Percentiles rank a stretch among this genome's conserved stretches.
phyloP scores from a whole-genome alignment of 2,113 vertebrate genomes.

The Osmerus mordax region DNA sequence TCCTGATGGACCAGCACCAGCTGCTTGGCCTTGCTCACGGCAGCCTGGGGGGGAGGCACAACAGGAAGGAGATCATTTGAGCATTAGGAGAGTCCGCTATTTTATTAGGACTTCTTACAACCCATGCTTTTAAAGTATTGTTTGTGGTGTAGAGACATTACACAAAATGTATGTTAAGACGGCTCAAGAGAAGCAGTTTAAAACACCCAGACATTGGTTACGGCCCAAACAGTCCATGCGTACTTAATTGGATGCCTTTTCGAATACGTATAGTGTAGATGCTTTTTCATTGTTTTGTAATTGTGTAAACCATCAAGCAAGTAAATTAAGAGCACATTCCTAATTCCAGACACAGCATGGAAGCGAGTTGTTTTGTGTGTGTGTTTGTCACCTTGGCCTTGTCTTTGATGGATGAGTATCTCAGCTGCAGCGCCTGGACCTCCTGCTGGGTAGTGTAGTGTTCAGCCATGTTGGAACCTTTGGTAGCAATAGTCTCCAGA shows the following conservation, averaged over 20 bases:
- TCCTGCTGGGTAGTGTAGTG: slow-evolving; percentile 87
- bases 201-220: too few species aligned
- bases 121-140: neutral
- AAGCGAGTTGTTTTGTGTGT: too few species aligned
- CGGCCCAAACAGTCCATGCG: too few species aligned
- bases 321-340: too few species aligned
- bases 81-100: neutral
- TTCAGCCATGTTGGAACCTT: slow-evolving; percentile 86
- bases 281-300: too few species aligned
- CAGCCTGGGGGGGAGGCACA: slow-evolving; percentile 69
- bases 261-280: too few species aligned
- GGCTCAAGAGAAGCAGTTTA: too few species aligned
- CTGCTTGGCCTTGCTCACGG: slow-evolving; percentile 82
- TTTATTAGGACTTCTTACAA: neutral
- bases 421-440: slow-evolving; percentile 86
- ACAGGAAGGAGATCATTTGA: slow-evolving; percentile 4
- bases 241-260: too few species aligned
- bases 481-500: slow-evolving; percentile 87
- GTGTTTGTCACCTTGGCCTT: slow-evolving; percentile 79
- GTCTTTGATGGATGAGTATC: slow-evolving; percentile 79
- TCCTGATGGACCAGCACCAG: slow-evolving; percentile 86
- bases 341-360: too few species aligned
- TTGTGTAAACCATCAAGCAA: too few species aligned
- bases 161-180: neutral
- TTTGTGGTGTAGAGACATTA: neutral